These are phyloP conservation scores for Trissoscelio sp. DNA, from an alignment of 2,888 invertebrate genomes.

Conservation along the genomic window DNA sequence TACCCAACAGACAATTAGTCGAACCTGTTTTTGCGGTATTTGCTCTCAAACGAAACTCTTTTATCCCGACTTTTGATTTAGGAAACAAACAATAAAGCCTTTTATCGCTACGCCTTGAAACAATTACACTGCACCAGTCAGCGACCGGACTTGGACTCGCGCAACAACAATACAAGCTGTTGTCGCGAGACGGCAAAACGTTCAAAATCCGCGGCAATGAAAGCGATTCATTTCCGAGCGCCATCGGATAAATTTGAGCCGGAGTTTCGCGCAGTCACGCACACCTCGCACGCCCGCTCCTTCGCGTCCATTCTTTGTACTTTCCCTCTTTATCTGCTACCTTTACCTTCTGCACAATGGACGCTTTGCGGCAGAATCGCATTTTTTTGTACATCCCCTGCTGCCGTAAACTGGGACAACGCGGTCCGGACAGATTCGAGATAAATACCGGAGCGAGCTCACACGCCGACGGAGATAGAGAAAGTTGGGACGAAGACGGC, in stretches of 20 bases:
- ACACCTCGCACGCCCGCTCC: background rate
- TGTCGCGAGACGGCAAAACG: conserved; percentile 15
- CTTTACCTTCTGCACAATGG: conserved; percentile 54
- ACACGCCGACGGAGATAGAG: conserved; percentile 29
- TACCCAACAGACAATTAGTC: conserved; percentile 28
- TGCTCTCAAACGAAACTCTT: conserved; percentile 7
- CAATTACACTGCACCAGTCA: conserved; percentile 20
- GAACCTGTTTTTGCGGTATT: conserved; percentile 13
- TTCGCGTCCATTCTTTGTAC: conserved; percentile 20
- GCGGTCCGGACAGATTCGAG: conserved; percentile 76
- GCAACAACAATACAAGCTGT: conserved; percentile 22
- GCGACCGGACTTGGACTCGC: conserved; percentile 7
- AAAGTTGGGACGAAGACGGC: conserved; percentile 48
- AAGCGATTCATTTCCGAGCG: conserved; percentile 44
- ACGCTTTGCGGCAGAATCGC: conserved; percentile 39
- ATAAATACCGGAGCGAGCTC: conserved; percentile 73
- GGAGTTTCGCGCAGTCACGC: background rate
- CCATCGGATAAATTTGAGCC: conserved; percentile 27
- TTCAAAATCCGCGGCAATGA: conserved; percentile 21
- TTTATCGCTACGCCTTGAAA: conserved; percentile 45
- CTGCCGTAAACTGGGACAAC: conserved; percentile 74
- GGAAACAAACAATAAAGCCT: conserved; percentile 38
- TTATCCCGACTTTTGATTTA: no score
- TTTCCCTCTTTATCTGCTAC: conserved; percentile 45
- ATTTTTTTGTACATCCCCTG: conserved; percentile 69